phyloP scores from a whole-genome alignment of 2,113 vertebrate genomes.

The Leuciscus idus region DNA sequence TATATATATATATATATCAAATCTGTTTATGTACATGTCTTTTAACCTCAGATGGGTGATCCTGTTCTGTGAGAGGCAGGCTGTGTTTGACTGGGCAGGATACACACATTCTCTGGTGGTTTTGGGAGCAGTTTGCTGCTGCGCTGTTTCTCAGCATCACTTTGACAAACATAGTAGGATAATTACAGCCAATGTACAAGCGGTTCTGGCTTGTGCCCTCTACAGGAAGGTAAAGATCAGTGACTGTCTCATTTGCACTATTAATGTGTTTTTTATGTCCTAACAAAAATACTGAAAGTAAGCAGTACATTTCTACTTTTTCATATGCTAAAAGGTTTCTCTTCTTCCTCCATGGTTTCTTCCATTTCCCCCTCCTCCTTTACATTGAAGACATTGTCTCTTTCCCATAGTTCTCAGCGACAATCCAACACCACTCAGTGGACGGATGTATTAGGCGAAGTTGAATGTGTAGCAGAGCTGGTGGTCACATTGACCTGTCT shows the following conservation, averaged over 20 bases:
- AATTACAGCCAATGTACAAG: slow-evolving; percentile 69
- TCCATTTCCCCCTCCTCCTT: slow-evolving; percentile 37
- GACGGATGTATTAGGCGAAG: slow-evolving; percentile 67
- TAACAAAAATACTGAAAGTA: background rate
- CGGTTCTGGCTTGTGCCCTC: slow-evolving; percentile 63
- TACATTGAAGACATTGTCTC: slow-evolving; percentile 63
- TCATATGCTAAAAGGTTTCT: background rate
- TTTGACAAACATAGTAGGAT: slow-evolving; percentile 67
- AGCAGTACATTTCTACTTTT: background rate
- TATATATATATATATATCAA: too few relatives aligned
- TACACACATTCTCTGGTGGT: slow-evolving; percentile 62
- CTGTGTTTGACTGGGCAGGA: slow-evolving; percentile 50
- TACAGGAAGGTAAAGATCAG: slow-evolving; percentile 69
- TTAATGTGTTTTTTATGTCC: background rate
- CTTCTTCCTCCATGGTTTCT: background rate
- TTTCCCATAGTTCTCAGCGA: slow-evolving; percentile 61
- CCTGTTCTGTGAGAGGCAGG: slow-evolving; percentile 60
- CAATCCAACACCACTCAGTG: slow-evolving; percentile 62
- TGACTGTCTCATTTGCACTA: background rate
- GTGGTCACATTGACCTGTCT: slow-evolving; percentile 64
- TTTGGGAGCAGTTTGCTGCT: slow-evolving; percentile 61
- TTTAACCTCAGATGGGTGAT: slow-evolving; percentile 64
- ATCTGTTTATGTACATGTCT: background rate
- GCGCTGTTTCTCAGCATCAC: slow-evolving; percentile 65
- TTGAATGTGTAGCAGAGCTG: slow-evolving; percentile 70